Conservation (phyloP, 2,797 vertebrate genomes). For the Danio aesculapii region DNA sequence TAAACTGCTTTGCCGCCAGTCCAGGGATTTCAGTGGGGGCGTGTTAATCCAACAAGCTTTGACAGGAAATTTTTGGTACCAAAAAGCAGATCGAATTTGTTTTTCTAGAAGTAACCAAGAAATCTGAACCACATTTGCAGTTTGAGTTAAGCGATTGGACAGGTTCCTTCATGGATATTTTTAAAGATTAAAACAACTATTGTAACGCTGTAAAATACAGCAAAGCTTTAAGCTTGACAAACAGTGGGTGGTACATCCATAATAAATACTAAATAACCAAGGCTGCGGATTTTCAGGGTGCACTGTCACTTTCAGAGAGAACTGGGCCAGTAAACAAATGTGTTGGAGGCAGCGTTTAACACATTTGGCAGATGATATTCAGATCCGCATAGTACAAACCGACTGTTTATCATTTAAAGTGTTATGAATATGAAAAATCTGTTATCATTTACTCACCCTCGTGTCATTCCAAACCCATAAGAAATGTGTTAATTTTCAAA, state of each 20-base stretch:
- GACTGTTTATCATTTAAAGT: background rate
- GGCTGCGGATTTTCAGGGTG: slow-evolving; percentile 16
- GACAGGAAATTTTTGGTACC: slow-evolving; percentile 42
- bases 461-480: too few species aligned
- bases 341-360: background rate
- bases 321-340: slow-evolving; percentile 16
- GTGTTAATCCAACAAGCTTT: slow-evolving; percentile 49
- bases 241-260: slow-evolving; percentile 32
- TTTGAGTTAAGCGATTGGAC: background rate
- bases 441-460: too few species aligned
- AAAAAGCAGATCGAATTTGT: slow-evolving; percentile 15
- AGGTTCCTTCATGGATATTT: background rate
- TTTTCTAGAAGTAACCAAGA: background rate
- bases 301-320: slow-evolving; percentile 11
- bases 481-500: too few species aligned
- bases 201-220: background rate
- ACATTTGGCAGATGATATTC: slow-evolving; percentile 12
- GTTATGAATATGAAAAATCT: too few species aligned
- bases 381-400: background rate
- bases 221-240: slow-evolving; percentile 8
- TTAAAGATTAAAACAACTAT: background rate
- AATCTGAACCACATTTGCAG: background rate
- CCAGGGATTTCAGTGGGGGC: slow-evolving; percentile 67
- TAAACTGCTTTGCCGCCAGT: slow-evolving; percentile 79
- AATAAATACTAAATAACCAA: slow-evolving; percentile 20